phyloP scores from a whole-genome alignment of 2,797 vertebrate species.

The Nannoperca obscura region DNA sequence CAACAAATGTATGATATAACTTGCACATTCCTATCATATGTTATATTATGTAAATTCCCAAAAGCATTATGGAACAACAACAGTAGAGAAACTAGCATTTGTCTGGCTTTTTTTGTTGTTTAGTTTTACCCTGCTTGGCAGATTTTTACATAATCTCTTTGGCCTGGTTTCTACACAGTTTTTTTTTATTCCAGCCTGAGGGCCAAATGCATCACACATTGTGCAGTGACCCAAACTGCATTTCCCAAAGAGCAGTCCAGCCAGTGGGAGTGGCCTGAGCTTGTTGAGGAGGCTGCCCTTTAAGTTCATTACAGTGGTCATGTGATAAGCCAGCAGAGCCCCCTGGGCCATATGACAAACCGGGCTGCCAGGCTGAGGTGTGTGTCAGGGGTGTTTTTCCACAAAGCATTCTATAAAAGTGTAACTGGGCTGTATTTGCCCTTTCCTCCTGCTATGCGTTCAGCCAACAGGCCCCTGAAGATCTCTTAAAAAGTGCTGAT shows the following conservation, averaged over 20 bases:
- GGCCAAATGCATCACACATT: constrained; percentile 69
- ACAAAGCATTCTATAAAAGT: constrained; percentile 91
- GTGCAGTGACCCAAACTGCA: constrained; percentile 73
- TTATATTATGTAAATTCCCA: constrained; percentile 45
- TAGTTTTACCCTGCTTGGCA: constrained; percentile 48
- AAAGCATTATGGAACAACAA: constrained; percentile 42
- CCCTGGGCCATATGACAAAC: constrained; percentile 87
- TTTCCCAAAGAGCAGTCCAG: constrained; percentile 76
- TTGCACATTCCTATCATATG: constrained; percentile 40
- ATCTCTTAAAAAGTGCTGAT: constrained; percentile 90
- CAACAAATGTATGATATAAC: constrained; percentile 41
- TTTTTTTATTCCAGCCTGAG: constrained; percentile 48
- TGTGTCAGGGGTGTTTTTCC: constrained; percentile 90
- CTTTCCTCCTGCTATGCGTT: constrained; percentile 84
- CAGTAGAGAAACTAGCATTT: constrained; percentile 35
- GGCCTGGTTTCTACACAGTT: constrained; percentile 59
- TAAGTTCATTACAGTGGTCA: constrained; percentile 85
- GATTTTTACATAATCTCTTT: constrained; percentile 65
- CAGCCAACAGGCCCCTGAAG: constrained; percentile 88
- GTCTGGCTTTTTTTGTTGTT: constrained; percentile 32
- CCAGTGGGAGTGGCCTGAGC: constrained; percentile 73
- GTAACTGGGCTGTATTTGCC: constrained; percentile 88
- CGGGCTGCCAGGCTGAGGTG: constrained; percentile 84
- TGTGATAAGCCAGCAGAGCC: constrained; percentile 80
- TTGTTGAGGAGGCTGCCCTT: constrained; percentile 82